These are phyloP conservation scores for Lissonota sp. DNA, from an alignment of 2,888 invertebrate genomes.

Conservation along the genomic window DNA sequence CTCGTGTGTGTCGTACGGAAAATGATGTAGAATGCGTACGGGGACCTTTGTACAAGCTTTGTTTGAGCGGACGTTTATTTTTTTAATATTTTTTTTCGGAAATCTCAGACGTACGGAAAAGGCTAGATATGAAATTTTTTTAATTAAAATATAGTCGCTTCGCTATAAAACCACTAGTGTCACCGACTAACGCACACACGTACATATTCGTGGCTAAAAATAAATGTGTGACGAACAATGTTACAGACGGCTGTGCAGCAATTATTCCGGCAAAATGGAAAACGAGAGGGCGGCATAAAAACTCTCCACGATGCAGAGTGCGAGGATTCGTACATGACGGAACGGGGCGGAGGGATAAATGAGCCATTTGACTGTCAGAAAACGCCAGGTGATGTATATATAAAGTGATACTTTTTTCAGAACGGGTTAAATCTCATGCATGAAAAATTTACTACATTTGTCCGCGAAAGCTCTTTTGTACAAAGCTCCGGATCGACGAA, in stretches of 20 bases:
- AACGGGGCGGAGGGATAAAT: neutral
- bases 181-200: constrained; percentile 20
- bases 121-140: constrained; percentile 36
- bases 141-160: constrained; percentile 45
- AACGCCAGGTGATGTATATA: constrained; percentile 3
- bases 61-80: neutral
- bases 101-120: neutral
- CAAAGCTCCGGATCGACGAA: neutral
- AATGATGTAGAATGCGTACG: too few species aligned
- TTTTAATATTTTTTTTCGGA: constrained; percentile 1
- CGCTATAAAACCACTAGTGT: constrained; percentile 12
- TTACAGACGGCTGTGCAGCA: constrained; percentile 41
- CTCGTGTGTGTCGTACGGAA: too few species aligned
- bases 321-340: constrained; percentile 11
- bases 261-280: constrained; percentile 26
- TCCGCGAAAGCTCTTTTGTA: too few species aligned
- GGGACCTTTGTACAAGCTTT: neutral
- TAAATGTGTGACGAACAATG: constrained; percentile 27
- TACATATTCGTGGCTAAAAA: neutral
- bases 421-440: neutral
- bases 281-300: constrained; percentile 25
- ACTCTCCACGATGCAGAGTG: neutral
- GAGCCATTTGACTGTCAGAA: constrained; percentile 8
- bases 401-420: neutral
- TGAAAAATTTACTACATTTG: too few species aligned